Evolutionary conservation across 1,140 invertebrate species (phyloP), one percentile per base, ranked within the genome.

Genomic region (Meloidogyne floridensis): DNA sequence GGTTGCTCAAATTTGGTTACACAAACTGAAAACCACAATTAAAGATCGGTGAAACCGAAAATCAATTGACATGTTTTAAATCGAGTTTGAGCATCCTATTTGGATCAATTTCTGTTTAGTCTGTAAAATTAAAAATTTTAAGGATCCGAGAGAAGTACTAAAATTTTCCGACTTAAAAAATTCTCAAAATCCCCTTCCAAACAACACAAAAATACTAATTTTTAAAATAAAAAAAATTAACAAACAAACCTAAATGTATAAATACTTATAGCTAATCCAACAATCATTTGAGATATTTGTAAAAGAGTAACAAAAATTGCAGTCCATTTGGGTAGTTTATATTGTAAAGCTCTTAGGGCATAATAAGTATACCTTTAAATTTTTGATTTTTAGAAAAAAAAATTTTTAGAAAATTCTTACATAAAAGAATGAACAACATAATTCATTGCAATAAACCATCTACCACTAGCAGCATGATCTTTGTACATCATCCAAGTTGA

Each of bases 401-500:
- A 42, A 15, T 42, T 32, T 32, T 32, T 32, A 32, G 1, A 32
- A 42, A 43, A 71, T 20, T 32, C 1, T 69, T 47, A 81, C 84
- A 84, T 85, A 56, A 85, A 85, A 13, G 83, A 59, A 42, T 84
- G 83, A n/a, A 98, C 96, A 85, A 93, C 94, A 91, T 96, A 99
- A 91, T 99, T 99, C 95, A 99, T 98, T n/a, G 95, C 94, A 88
- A 98, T 95, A 91, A 97, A 99, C 97, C 97, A 99, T 72, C 96
- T 93, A 59, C 95, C 97, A 10, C 95, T 95, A 18, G 96, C 94
- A 13, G 95, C 97, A 92, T 96, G 96, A 90, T 98, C 95, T 13
- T 94, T 94, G 91, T 97, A 98, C 3, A 95, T 95, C 92, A 96
- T 98, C 96, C 96, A 98, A 4, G 95, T 94, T 91, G 98, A 98